phyloP scores from a whole-genome alignment of 2,113 vertebrate species.

The Solea solea region DNA sequence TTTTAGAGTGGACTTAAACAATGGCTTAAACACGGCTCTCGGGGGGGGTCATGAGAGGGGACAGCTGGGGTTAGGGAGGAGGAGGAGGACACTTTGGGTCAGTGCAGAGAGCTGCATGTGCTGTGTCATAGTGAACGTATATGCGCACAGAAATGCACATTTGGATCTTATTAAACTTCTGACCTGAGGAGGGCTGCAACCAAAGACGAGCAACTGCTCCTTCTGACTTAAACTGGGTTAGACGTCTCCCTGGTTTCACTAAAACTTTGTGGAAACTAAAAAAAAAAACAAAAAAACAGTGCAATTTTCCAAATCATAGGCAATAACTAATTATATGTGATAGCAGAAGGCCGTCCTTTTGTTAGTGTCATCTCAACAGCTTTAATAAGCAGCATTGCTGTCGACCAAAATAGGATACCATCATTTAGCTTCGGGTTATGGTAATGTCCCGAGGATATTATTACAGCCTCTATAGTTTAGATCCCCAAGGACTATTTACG shows the following conservation, averaged over 20 bases:
- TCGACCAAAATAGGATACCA: constrained; percentile 40
- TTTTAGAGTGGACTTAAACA: constrained; percentile 64
- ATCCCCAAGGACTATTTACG: constrained; percentile 17
- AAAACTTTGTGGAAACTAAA: constrained; percentile 7
- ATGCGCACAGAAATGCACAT: constrained; percentile 50
- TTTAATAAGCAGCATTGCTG: constrained; percentile 54
- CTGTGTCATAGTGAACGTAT: background rate
- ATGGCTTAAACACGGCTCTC: constrained; percentile 57
- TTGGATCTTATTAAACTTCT: constrained; percentile 77
- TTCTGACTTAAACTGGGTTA: constrained; percentile 37
- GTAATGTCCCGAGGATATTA: constrained; percentile 36
- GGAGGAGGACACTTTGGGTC: constrained; percentile 39
- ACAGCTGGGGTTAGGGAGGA: constrained; percentile 28
- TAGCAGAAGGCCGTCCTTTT: constrained; percentile 51
- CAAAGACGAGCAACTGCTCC: constrained; percentile 47
- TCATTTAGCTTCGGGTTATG: constrained; percentile 32
- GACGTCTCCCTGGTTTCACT: constrained; percentile 35
- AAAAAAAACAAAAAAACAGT: constrained; percentile 16
- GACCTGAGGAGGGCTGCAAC: constrained; percentile 58
- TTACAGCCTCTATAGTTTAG: constrained; percentile 33
- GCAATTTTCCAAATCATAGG: constrained; percentile 55
- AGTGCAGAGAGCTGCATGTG: constrained; percentile 61
- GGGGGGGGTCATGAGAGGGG: constrained; percentile 47
- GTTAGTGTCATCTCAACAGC: constrained; percentile 34
- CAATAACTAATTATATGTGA: constrained; percentile 55